Evolutionary conservation across 2,888 invertebrate species (phyloP).

Genomic region (Phyllotreta striolata): DNA sequence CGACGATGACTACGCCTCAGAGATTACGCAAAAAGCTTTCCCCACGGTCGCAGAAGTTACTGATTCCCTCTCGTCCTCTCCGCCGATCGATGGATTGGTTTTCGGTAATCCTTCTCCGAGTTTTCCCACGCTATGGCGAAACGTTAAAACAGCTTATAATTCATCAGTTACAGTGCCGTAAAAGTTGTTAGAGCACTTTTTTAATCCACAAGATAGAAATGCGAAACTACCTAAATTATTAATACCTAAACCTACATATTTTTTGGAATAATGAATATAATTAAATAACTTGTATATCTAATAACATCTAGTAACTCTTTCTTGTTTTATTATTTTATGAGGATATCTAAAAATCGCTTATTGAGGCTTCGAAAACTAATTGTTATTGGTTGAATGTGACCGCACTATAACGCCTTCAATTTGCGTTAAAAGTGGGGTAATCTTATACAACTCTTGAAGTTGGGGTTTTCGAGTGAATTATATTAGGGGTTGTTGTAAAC

Average conservation of each 20-base stretch:
- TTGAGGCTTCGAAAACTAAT: background rate
- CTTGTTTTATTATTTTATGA: background rate
- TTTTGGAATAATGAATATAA: no score
- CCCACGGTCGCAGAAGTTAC: conserved; percentile 3
- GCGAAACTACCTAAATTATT: no score
- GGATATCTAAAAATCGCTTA: background rate
- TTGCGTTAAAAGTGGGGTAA: conserved; percentile 5
- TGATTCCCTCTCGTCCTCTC: conserved; percentile 7
- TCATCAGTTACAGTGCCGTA: background rate
- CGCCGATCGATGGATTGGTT: conserved; percentile 14
- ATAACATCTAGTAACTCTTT: no score
- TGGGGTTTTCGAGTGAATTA: conserved; percentile 17
- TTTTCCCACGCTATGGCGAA: conserved; percentile 7
- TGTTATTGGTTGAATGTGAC: background rate
- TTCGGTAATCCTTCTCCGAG: conserved; percentile 10
- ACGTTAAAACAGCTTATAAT: conserved; percentile 12
- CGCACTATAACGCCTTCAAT: conserved; percentile 6
- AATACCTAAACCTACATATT: no score
- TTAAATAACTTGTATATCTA: no score
- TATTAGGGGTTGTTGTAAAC: conserved; percentile 11
- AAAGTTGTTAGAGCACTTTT: background rate
- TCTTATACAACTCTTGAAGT: conserved; percentile 9
- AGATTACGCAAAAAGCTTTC: conserved; percentile 18
- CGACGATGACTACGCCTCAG: conserved; percentile 13
- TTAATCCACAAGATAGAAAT: no score